Evolutionary conservation across 2,888 invertebrate species (phyloP), one percentile per base, ranked within the genome.

Genomic region (Pterobdella sp.): DNA sequence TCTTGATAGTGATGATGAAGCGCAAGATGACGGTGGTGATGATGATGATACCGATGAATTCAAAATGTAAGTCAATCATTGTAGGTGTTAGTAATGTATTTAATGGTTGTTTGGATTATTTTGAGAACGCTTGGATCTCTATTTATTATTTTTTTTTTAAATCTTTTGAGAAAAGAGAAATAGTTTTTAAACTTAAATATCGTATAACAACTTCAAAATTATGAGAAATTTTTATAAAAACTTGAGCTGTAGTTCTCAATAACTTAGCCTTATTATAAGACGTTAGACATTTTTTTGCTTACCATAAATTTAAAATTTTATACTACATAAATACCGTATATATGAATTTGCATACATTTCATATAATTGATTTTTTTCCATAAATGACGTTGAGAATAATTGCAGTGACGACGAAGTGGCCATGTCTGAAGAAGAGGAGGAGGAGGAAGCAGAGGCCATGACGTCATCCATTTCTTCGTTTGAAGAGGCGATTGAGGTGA

Each of bases 11-110:
- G 80, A 92, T 77, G 90, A 88, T 73, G 91, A 80, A 63, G 80
- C 88, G 73, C 91, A 80, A 37, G 80, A 72, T 14, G 68, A 72
- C 37, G 72, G 35, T 10, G 79, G 88, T 73, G 91, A 80, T 67
- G 80, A 73, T 34, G 73, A 76, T 60, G 75, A 90, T 0, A 94
- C 94, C 80, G 94, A 94, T 82, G 94, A 94, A 84, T 94, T 94
- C 81, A 91, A 92, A 81, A 91, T 92, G 88, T 90, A 64, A 73
- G 76, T 75, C 22, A 22, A n/a, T n/a, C n/a, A n/a, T n/a, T n/a
- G n/a, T n/a, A n/a, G n/a, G n/a, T n/a, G n/a, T n/a, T n/a, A n/a
- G n/a, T n/a, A n/a, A n/a, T n/a, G n/a, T n/a, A n/a, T n/a, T n/a
- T n/a, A n/a, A n/a, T n/a, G n/a, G n/a, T n/a, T n/a, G n/a, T n/a